These are phyloP conservation scores for Danio aesculapii DNA, from an alignment of 2,797 vertebrate genomes.

Conservation along the genomic window DNA sequence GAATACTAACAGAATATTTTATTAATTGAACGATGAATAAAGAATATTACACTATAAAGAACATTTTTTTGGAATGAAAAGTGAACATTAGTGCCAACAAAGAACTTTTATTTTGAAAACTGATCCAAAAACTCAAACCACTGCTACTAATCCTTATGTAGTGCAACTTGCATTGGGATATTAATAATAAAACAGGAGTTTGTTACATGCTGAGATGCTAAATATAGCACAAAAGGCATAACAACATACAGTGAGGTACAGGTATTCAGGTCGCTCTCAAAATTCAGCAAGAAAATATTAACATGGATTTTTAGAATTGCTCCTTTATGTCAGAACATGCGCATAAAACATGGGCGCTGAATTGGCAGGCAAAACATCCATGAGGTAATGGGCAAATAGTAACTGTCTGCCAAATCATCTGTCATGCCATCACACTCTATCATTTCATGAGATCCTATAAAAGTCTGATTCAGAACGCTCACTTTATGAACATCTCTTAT, in stretches of 20 bases:
- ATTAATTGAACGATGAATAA: too few species aligned
- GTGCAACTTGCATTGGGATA: background rate
- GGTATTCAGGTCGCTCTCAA: background rate
- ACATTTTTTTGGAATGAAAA: too few species aligned
- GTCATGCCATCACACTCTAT: background rate
- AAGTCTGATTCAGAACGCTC: background rate
- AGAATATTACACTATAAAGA: too few species aligned
- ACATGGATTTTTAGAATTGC: background rate
- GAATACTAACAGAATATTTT: too few species aligned
- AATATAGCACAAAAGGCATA: background rate
- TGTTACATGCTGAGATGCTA: slow-evolving; percentile 14
- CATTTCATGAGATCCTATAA: background rate
- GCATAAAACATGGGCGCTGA: background rate
- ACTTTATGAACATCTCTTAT: slow-evolving; percentile 4
- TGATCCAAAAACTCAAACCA: background rate
- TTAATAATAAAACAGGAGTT: slow-evolving; percentile 7
- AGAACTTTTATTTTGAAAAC: background rate
- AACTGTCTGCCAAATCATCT: background rate
- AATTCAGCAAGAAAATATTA: background rate
- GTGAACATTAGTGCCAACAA: too few species aligned
- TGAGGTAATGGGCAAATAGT: background rate
- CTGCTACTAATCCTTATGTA: background rate
- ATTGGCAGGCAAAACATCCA: background rate
- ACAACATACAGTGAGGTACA: background rate
- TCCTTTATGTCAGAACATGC: background rate